phyloP scores from a whole-genome alignment of 1,140 invertebrate species.

The Plutomurus gul region DNA sequence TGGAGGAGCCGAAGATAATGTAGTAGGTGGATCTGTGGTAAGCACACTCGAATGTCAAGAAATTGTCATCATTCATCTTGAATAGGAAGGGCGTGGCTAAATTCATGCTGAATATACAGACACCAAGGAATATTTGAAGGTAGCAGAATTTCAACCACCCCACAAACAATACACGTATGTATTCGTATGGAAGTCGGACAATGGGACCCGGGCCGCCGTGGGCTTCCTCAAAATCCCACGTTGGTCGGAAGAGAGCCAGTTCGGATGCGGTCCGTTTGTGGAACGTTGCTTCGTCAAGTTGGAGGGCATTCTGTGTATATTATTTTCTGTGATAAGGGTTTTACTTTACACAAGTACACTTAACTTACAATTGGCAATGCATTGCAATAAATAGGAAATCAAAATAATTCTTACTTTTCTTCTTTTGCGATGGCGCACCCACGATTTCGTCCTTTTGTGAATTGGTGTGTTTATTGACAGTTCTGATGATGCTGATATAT shows the following conservation, averaged over 20 bases:
- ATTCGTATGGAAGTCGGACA: not conserved
- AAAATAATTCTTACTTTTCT: too few species aligned
- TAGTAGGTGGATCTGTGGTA: not conserved
- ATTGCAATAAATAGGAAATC: too few species aligned
- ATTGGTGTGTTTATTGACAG: too few species aligned
- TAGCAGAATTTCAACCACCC: not conserved
- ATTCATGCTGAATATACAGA: not conserved
- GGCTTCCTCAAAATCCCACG: not conserved
- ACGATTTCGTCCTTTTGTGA: too few species aligned
- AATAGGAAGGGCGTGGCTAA: not conserved
- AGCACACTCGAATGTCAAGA: not conserved
- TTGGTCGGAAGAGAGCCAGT: not conserved
- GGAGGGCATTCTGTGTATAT: too few species aligned
- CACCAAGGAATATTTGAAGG: not conserved
- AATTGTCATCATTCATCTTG: not conserved
- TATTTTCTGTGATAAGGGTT: too few species aligned
- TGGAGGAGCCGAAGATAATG: not conserved
- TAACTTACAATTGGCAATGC: too few species aligned
- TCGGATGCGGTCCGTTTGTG: too few species aligned
- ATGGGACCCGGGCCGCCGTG: not conserved
- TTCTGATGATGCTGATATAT: too few species aligned
- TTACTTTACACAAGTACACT: too few species aligned
- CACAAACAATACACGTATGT: not conserved
- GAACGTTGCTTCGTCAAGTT: too few species aligned
- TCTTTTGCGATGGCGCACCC: too few species aligned